phyloP scores from a whole-genome alignment of 2,888 invertebrate species.

The Halocaridina rubra region DNA sequence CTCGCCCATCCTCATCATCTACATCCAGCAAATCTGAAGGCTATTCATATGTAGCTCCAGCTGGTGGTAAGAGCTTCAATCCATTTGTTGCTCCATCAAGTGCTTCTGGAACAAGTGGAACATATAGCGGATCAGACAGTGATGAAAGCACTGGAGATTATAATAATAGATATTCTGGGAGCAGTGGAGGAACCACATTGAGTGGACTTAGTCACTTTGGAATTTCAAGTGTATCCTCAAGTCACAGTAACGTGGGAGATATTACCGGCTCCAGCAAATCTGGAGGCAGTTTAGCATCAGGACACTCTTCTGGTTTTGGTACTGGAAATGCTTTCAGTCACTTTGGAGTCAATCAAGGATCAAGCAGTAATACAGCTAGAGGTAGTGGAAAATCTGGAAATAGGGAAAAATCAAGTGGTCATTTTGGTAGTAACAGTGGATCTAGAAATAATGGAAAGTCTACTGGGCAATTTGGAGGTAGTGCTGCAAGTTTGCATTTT shows the following conservation, averaged over 20 bases:
- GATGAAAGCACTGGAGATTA: too few relatives aligned
- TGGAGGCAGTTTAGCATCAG: slow-evolving; percentile 8
- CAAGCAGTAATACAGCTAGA: neutral
- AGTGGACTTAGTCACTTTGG: neutral
- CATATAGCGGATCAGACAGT: neutral
- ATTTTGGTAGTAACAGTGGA: slow-evolving; percentile 12
- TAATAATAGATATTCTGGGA: too few relatives aligned
- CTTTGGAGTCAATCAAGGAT: neutral
- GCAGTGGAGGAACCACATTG: slow-evolving; percentile 9
- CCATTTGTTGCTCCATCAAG: slow-evolving; percentile 24
- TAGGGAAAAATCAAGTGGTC: slow-evolving; percentile 6
- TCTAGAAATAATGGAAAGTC: neutral
- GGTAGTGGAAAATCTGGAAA: slow-evolving; percentile 18
- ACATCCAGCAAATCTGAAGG: neutral
- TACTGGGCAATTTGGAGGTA: slow-evolving; percentile 10
- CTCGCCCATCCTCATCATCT: neutral
- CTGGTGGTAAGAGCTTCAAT: slow-evolving; percentile 12
- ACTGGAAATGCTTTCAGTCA: neutral
- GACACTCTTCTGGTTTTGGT: neutral
- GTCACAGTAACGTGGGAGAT: neutral
- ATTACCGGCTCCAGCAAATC: neutral
- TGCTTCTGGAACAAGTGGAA: neutral
- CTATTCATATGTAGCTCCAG: slow-evolving; percentile 18
- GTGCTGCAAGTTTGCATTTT: too few relatives aligned
- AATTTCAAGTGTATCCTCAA: neutral